Evolutionary conservation across 2,113 vertebrate genomes (phyloP), one percentile per base, ranked within the genome.

Genomic region (Sinocyclocheilus grahami): DNA sequence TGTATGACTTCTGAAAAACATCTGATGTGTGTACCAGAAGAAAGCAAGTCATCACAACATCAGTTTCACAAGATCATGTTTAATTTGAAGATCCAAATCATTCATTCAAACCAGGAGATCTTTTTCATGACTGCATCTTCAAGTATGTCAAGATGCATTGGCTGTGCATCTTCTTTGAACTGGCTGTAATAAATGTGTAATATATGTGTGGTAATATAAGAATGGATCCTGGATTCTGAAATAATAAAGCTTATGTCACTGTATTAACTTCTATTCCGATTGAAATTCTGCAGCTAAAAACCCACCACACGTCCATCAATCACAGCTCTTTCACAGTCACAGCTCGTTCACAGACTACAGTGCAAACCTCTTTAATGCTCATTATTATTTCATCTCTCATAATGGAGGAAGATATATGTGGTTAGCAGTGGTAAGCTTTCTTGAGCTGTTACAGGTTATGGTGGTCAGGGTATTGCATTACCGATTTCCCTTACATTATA

Each of bases 401-500:
- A 67, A 79, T 71, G 55, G 24, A 65, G 48, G 46, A 37, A 53
- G 76, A 83, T 24, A 78, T 62, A 71, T 82, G 46, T 46, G 53
- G 71, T 75, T 85, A 82, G 63, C n/a, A 85, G 48, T 55, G 14
- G 53, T 30, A 83, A 83, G 84, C 87, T 78, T 62, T 76, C 69
- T 63, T 82, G 30, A 51, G 53, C 53, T 79, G 33, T 81, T 72
- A 72, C 74, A 58, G 62, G 67, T 78, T 82, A 46, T 67, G 58
- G 46, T 81, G 83, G 71, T 53, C 65, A 74, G 69, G 58, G 72
- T 67, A 76, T 74, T 82, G 48, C 78, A 76, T 62, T 81, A 88
- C 86, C 53, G 83, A 62, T 83, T 88, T 60, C 85, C 42, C 77
- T 81, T 84, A 72, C 76, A 81, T 86, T 86, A 86, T 84, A 76